phyloP scores from a whole-genome alignment of 2,888 invertebrate species.

The Rhingia campestris region DNA sequence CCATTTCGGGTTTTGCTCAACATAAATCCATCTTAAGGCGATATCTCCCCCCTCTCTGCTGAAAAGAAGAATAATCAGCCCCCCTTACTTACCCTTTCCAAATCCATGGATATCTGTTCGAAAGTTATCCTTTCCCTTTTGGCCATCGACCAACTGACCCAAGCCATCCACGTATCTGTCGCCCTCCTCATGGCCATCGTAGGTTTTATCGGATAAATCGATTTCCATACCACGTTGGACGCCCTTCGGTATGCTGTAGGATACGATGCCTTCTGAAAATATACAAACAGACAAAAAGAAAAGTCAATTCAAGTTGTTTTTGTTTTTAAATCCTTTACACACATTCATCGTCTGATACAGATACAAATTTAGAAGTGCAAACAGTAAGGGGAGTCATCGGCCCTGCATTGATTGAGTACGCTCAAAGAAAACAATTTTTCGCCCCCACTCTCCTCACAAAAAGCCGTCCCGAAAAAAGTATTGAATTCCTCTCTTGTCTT shows the following conservation, averaged over 20 bases:
- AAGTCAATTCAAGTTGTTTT: constrained; percentile 57
- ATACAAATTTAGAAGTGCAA: constrained; percentile 42
- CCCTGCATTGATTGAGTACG: constrained; percentile 56
- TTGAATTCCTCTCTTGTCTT: constrained; percentile 48
- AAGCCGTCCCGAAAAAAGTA: constrained; percentile 30
- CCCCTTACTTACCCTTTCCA: constrained; percentile 85
- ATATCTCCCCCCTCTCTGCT: constrained; percentile 25
- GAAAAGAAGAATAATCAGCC: constrained; percentile 67
- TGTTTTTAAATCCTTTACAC: constrained; percentile 22
- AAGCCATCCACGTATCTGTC: constrained; percentile 88
- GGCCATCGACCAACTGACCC: constrained; percentile 91
- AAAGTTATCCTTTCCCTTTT: constrained; percentile 90
- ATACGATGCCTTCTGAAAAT: constrained; percentile 88
- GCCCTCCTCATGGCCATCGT: constrained; percentile 88
- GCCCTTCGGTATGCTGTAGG: constrained; percentile 91
- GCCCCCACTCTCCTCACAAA: neutral
- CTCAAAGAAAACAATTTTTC: constrained; percentile 54
- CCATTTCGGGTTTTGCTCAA: constrained; percentile 51
- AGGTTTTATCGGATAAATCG: constrained; percentile 90
- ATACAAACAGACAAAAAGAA: constrained; percentile 38
- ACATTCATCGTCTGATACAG: neutral
- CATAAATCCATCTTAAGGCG: constrained; percentile 54
- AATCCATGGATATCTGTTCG: constrained; percentile 86
- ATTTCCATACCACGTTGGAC: constrained; percentile 88
- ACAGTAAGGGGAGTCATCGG: neutral